Percentiles rank a stretch among this genome's conserved stretches.
phyloP scores from a whole-genome alignment of 2,113 vertebrate species.

The Willisornis vidua region DNA sequence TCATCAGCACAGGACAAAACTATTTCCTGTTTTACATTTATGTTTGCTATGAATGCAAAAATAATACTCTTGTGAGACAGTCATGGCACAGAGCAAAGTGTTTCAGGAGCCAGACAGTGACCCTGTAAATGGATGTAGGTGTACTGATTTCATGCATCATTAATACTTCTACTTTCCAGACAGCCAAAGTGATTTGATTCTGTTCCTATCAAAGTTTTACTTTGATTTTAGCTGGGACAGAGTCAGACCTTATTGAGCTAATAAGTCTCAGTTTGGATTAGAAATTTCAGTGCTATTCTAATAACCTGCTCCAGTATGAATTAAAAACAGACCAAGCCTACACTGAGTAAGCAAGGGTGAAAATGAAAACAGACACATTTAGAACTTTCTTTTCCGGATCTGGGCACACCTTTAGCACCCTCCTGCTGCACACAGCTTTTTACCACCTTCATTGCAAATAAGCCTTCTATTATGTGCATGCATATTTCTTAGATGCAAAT shows the following conservation, averaged over 20 bases:
- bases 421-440: neutral
- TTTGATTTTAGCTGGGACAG: constrained; percentile 12
- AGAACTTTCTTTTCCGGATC: neutral
- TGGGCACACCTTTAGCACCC: neutral
- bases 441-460: neutral
- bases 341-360: neutral
- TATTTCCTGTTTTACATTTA: neutral
- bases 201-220: neutral
- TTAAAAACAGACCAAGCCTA: neutral
- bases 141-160: neutral
- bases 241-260: neutral
- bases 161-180: neutral
- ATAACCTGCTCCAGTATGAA: neutral
- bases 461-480: neutral
- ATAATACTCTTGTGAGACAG: neutral
- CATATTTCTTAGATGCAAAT: neutral
- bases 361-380: neutral
- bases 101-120: neutral
- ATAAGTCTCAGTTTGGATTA: neutral
- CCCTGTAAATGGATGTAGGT: neutral
- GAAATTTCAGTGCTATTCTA: neutral
- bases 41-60: neutral
- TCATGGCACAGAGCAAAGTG: neutral
- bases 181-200: neutral
- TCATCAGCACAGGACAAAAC: neutral